Base-by-base conservation (phyloP, 2,888 invertebrate species). In the Caenorhabditis macrosperma region DNA sequence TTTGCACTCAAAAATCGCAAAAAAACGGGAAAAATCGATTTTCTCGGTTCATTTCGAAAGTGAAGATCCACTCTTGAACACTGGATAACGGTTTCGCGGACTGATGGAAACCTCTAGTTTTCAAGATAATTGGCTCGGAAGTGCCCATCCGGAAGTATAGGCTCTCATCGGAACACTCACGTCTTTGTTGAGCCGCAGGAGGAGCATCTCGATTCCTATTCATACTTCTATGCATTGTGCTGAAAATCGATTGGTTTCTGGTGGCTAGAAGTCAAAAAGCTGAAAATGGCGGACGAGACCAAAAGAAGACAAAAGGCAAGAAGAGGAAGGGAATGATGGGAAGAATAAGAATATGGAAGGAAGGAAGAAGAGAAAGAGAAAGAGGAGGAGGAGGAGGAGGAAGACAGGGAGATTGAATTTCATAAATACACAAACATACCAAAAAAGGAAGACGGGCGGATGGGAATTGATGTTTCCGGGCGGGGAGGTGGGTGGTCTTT, bases 381-480 rank as follows among this genome's bases (percentile, higher is more conserved):
- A 41, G 64, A 50, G n/a, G 30, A n/a, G 33, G 57, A 28, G n/a
- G 28, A 20, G 17, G 41, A 30, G 33, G 44, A 22, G 33, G 38
- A 50, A 50, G 35, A 24, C 50, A 17, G 15, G 15, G 26, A 17
- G 52, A 54, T 71, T 60, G 71, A 71, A 71, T 71, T 71, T 71
- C 71, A 71, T 41, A 60, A 61, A 71, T 61, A 61, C 71, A 61
- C 60, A 69, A 38, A 38, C 28, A 20, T 30, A 60, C 30, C n/a
- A 35, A 57, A 57, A 35, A 38, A 64, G 33, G 26, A 30, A 24
- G 6, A 20, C 12, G 26, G 20, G 33, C 15, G 15, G 26, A 52
- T 26, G 15, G 28, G 52, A n/a, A 20, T 48, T 12, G 24, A 9
- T 24, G 22, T 44, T 15, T 44, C 44, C 15, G 48, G 38, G 15